Evolutionary conservation across 2,797 vertebrate genomes (phyloP).

Genomic region (Erethizon dorsatum): DNA sequence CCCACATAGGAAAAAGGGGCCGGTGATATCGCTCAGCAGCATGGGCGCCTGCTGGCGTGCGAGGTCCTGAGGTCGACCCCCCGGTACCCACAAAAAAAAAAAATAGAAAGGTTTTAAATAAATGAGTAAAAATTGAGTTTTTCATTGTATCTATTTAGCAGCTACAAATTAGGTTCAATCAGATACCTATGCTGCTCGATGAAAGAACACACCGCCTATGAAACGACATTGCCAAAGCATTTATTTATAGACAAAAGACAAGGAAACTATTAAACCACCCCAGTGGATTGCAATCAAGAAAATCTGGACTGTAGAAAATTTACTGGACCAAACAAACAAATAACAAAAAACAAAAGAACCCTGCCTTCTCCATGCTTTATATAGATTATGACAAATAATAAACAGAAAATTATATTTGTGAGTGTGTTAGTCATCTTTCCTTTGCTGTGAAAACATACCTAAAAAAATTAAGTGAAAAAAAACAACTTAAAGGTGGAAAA

Average conservation of each 20-base stretch:
- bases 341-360: too few species aligned
- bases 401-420: background rate
- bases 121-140: background rate
- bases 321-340: too few species aligned
- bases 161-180: background rate
- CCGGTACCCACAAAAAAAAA: too few species aligned
- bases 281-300: background rate
- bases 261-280: background rate
- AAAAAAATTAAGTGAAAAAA: too few species aligned
- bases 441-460: background rate
- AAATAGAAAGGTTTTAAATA: conserved; percentile 39
- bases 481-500: background rate
- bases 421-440: too few species aligned
- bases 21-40: too few species aligned
- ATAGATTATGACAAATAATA: background rate
- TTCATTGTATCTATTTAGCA: background rate
- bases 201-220: background rate
- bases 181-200: background rate
- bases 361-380: too few species aligned
- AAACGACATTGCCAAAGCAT: background rate
- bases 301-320: background rate
- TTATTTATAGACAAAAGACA: background rate
- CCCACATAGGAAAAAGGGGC: too few species aligned
- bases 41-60: too few species aligned
- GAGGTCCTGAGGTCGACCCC: too few species aligned